Conservation (phyloP, 2,797 vertebrate species). For the Sebastes iracundus region DNA sequence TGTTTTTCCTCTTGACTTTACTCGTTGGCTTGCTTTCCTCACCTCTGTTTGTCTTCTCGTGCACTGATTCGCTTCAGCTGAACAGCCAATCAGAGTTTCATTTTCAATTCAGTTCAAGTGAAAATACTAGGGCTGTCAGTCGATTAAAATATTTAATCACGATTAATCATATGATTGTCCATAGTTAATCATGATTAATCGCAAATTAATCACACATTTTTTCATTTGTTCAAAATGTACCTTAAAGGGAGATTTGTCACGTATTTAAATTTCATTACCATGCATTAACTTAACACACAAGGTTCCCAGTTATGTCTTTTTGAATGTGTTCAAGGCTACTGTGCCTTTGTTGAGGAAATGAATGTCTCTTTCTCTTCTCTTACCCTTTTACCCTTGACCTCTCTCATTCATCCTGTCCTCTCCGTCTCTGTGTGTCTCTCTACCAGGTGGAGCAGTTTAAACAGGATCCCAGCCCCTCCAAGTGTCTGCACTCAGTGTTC, state of each 20-base stretch:
- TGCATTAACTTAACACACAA: not conserved
- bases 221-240: no score
- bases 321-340: not conserved
- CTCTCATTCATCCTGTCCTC: not conserved
- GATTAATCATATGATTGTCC: no score
- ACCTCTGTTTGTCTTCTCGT: no score
- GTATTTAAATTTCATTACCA: not conserved
- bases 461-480: slow-evolving; percentile 93
- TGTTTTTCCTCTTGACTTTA: no score
- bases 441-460: slow-evolving; percentile 95
- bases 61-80: no score
- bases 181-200: no score
- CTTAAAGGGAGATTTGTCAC: no score
- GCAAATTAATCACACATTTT: no score
- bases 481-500: slow-evolving; percentile 94
- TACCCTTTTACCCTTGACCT: slow-evolving; percentile 3
- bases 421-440: not conserved
- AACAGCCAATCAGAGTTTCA: no score
- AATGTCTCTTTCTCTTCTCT: not conserved
- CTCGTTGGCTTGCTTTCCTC: no score
- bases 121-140: not conserved
- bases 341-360: not conserved
- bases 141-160: no score
- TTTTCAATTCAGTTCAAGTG: not conserved
- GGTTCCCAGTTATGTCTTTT: not conserved